phyloP scores from a whole-genome alignment of 1,140 invertebrate genomes.

The Kradibia gibbosae region DNA sequence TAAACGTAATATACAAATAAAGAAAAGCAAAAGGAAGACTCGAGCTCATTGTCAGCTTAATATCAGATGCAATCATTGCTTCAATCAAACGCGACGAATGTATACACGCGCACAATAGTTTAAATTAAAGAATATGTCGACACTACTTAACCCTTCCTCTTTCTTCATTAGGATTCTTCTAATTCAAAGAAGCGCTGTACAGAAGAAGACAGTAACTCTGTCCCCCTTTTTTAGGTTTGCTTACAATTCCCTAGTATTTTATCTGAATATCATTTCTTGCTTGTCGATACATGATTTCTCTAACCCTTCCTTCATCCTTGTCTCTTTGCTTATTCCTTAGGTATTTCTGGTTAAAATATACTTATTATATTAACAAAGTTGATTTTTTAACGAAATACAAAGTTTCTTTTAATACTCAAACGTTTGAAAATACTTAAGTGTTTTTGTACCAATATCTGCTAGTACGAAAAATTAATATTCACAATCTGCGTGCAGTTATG shows the following conservation, averaged over 20 bases:
- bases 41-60: neutral
- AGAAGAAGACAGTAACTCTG: neutral
- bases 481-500: too few relatives aligned
- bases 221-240: neutral
- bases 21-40: neutral
- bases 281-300: neutral
- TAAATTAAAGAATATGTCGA: conserved; percentile 45
- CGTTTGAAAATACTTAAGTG: too few relatives aligned
- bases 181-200: neutral
- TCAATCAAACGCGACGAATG: conserved; percentile 36
- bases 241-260: conserved; percentile 21
- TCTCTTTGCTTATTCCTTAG: neutral
- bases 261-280: conserved; percentile 21
- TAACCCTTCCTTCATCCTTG: conserved; percentile 4
- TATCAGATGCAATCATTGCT: conserved; percentile 24
- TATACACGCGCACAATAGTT: conserved; percentile 13
- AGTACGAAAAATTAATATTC: too few relatives aligned
- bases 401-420: too few relatives aligned
- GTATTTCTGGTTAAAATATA: conserved; percentile 55
- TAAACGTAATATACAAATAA: neutral
- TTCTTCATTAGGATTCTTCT: neutral
- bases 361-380: too few relatives aligned
- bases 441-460: too few relatives aligned
- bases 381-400: too few relatives aligned
- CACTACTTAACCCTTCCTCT: conserved; percentile 20